Conservation (phyloP, 2,888 invertebrate genomes). For the Agrenia bidenticulata region DNA sequence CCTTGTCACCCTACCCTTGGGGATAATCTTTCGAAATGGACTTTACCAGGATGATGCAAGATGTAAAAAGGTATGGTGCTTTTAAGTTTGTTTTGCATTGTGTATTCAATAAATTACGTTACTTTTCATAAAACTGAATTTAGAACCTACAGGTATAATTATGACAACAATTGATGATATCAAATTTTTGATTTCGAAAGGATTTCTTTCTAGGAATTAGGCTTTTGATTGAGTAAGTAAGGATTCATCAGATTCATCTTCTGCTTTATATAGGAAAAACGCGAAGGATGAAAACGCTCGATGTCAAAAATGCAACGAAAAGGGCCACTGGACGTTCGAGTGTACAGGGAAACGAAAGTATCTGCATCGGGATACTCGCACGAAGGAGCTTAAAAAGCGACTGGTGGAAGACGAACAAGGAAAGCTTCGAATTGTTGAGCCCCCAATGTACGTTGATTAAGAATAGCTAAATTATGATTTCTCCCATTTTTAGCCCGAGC, state of each 20-base stretch:
- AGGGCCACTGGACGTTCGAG: slow-evolving; percentile 93
- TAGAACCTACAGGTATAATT: background rate
- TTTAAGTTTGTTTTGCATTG: no score
- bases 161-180: background rate
- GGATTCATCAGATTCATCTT: no score
- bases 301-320: slow-evolving; percentile 89
- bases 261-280: no score
- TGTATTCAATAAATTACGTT: no score
- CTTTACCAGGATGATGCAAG: no score
- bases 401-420: slow-evolving; percentile 58
- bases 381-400: slow-evolving; percentile 72
- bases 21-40: no score
- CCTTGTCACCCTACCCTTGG: no score
- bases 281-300: slow-evolving; percentile 59
- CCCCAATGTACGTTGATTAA: background rate
- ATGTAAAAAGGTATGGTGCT: no score
- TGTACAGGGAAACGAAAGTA: slow-evolving; percentile 88
- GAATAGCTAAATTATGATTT: background rate
- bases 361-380: slow-evolving; percentile 78
- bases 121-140: no score
- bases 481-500: no score
- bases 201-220: background rate
- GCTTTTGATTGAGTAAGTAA: background rate
- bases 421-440: slow-evolving; percentile 24
- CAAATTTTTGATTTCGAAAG: background rate